Evolutionary conservation across 2,888 invertebrate genomes (phyloP).

Genomic region (Mesoligia furuncula): DNA sequence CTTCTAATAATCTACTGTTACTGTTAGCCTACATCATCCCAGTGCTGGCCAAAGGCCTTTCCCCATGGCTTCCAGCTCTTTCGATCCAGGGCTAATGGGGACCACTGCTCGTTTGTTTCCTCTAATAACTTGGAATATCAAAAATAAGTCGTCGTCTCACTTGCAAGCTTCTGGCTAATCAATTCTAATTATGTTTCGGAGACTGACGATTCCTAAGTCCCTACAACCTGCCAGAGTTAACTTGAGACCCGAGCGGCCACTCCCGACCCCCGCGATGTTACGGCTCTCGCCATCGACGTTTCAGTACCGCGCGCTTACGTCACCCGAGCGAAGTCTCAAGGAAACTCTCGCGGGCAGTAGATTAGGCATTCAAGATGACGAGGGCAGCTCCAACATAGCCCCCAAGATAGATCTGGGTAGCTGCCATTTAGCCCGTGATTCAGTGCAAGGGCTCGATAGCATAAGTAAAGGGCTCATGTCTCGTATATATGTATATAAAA

Average conservation of each 20-base stretch:
- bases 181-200: background rate
- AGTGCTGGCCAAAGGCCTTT: background rate
- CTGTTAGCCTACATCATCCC: background rate
- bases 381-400: background rate
- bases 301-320: no score
- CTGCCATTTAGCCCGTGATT: conserved; percentile 10
- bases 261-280: no score
- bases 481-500: no score
- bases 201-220: no score
- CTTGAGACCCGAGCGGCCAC: no score
- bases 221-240: no score
- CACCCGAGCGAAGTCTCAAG: no score
- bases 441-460: background rate
- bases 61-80: background rate
- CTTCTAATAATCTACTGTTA: background rate
- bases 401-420: background rate
- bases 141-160: background rate
- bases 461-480: background rate
- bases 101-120: background rate
- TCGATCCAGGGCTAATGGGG: background rate
- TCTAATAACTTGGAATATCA: background rate
- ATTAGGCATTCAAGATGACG: no score
- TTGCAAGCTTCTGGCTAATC: background rate
- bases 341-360: no score
- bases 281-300: no score